phyloP scores from a whole-genome alignment of 2,797 vertebrate species.

The Chelmon rostratus region DNA sequence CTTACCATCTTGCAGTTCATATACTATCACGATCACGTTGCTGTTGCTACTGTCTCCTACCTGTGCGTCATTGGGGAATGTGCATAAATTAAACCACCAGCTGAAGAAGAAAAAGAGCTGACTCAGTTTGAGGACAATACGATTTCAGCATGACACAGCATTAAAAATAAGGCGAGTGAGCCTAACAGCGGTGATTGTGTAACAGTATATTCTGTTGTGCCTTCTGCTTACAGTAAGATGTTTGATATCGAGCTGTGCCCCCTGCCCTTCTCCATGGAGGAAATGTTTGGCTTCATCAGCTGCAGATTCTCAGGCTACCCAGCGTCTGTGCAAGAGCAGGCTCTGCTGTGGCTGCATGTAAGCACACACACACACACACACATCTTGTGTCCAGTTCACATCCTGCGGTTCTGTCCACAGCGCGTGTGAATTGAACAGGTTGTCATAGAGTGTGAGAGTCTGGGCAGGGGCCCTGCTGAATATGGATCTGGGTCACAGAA shows the following conservation, averaged over 20 bases:
- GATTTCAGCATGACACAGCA: neutral
- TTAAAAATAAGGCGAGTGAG: conserved; percentile 11
- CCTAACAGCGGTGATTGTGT: conserved; percentile 10
- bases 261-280: conserved; percentile 99
- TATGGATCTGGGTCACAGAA: conserved; percentile 85
- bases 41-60: neutral
- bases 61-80: neutral
- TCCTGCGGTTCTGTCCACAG: conserved; percentile 72
- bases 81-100: neutral
- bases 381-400: conserved; percentile 38
- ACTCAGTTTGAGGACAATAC: neutral
- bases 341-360: conserved; percentile 98
- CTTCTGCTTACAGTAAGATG: conserved; percentile 93
- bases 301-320: conserved; percentile 98
- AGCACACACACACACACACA: conserved; percentile 71
- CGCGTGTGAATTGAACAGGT: conserved; percentile 83
- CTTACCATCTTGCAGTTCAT: neutral
- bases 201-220: conserved; percentile 16
- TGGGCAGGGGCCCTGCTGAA: conserved; percentile 75
- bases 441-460: conserved; percentile 72
- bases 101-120: neutral
- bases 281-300: conserved; percentile 99
- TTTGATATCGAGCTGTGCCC: conserved; percentile 99
- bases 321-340: conserved; percentile 98
- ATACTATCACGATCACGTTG: neutral